These are phyloP conservation scores for Sclerurus mexicanus DNA, from an alignment of 2,113 vertebrate species.

Conservation along the genomic window DNA sequence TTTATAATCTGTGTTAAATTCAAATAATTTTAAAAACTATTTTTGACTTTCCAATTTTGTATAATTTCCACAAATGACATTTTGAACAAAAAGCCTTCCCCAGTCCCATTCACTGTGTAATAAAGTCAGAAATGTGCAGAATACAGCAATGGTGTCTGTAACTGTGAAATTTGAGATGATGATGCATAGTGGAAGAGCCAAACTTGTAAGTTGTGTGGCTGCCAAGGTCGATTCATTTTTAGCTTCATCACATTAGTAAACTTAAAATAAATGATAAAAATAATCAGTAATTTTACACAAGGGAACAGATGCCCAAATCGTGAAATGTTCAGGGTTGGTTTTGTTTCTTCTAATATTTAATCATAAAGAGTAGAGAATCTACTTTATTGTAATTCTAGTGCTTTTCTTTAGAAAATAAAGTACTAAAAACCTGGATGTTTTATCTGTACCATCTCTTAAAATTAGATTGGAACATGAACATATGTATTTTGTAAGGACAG, in stretches of 20 bases:
- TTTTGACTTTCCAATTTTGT: not conserved
- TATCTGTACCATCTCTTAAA: not conserved
- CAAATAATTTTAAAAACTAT: not conserved
- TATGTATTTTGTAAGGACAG: not conserved
- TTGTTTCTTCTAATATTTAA: not conserved
- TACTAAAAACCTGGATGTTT: not conserved
- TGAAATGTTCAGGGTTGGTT: not conserved
- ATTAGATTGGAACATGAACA: not conserved
- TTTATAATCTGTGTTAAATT: not conserved
- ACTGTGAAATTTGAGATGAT: not conserved
- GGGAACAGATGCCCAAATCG: accelerated
- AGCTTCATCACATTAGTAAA: not conserved
- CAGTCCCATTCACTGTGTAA: not conserved
- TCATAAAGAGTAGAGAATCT: not conserved
- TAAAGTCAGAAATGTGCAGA: not conserved
- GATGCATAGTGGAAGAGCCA: not conserved
- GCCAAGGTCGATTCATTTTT: not conserved
- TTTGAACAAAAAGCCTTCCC: not conserved
- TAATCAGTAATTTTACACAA: not conserved
- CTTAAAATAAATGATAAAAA: not conserved
- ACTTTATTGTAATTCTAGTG: not conserved
- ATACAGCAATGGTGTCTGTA: not conserved
- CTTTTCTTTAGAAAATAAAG: not conserved
- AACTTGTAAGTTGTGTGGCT: not conserved
- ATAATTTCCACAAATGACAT: not conserved